These are phyloP conservation scores for Collichthys lucidus DNA, from an alignment of 2,113 vertebrate species.

Conservation along the genomic window DNA sequence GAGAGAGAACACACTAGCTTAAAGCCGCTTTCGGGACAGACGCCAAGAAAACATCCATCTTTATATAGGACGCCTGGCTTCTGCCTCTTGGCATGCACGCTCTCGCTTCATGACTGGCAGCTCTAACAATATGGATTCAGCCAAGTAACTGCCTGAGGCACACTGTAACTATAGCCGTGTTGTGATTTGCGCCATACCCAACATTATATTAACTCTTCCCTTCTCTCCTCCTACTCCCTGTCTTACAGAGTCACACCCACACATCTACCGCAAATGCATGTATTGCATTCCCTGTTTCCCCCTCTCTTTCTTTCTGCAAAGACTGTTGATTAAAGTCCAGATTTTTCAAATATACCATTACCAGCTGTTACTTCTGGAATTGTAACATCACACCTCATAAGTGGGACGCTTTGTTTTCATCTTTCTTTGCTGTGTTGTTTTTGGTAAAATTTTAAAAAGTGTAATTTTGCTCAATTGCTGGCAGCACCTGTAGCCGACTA, in stretches of 20 bases:
- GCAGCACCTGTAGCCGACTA: too few species aligned
- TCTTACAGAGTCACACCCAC: constrained; percentile 11
- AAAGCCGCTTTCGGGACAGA: constrained; percentile 63
- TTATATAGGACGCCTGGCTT: constrained; percentile 59
- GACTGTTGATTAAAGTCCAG: background rate
- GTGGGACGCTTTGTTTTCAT: background rate
- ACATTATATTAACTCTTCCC: constrained; percentile 20
- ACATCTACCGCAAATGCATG: constrained; percentile 3
- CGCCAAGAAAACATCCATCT: constrained; percentile 78
- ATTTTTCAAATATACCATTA: constrained; percentile 6
- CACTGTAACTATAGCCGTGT: constrained; percentile 53
- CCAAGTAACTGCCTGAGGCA: constrained; percentile 57
- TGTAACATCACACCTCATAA: background rate
- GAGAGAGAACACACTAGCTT: constrained; percentile 57
- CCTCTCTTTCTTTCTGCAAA: background rate
- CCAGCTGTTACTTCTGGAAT: constrained; percentile 6
- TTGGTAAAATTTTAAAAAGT: background rate
- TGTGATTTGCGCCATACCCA: constrained; percentile 54
- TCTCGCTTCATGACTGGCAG: constrained; percentile 75
- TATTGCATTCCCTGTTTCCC: background rate
- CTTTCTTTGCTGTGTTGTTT: background rate
- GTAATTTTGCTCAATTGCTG: background rate
- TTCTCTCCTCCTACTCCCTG: constrained; percentile 15
- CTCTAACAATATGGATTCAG: constrained; percentile 69
- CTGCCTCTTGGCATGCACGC: constrained; percentile 65